Evolutionary conservation across 2,888 invertebrate genomes (phyloP), one percentile per base, ranked within the genome.

Genomic region (Physocephala rufipes): DNA sequence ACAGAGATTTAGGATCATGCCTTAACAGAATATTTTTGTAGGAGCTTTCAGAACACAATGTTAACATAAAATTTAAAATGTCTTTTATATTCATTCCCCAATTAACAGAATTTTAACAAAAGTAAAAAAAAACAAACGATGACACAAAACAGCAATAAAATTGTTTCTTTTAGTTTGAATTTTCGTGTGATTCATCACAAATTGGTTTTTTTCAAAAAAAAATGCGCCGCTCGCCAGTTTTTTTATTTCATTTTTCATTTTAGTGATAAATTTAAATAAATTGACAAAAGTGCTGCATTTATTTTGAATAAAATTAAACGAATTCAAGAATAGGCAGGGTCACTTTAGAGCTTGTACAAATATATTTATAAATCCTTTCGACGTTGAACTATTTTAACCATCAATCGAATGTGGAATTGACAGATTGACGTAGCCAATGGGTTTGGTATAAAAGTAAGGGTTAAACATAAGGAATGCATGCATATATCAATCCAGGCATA

Each of bases 331-430:
- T 16, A 36, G 61, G 36, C 16, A 36, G 1, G 3, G n/a, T 61
- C 36, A 1, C 24, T 53, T 53, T 53, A 51, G 53, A 21, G 53
- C 19, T 24, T 16, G n/a, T n/a, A n/a, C n/a, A n/a, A n/a, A n/a
- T n/a, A n/a, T n/a, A n/a, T n/a, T n/a, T n/a, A n/a, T n/a, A n/a
- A 36, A 7, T 36, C 5, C 36, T 9, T 9, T 36, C 36, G 36
- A 7, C 4, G 36, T 36, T 36, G 36, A 7, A 7, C 5, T 36
- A 36, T 36, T 53, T 53, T 19, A 49, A 28, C 15, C 36, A 36
- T 61, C 26, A 61, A 61, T 61, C 59, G 61, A 30, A 61, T n/a
- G 28, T 61, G 13, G n/a, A 61, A 61, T 61, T 36, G 36, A 61
- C n/a, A 28, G 36, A 30, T 30, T 61, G 61, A 61, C 61, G 36